Conservation (phyloP, 2,888 invertebrate species). For the Pachycephus smyrnensis region DNA sequence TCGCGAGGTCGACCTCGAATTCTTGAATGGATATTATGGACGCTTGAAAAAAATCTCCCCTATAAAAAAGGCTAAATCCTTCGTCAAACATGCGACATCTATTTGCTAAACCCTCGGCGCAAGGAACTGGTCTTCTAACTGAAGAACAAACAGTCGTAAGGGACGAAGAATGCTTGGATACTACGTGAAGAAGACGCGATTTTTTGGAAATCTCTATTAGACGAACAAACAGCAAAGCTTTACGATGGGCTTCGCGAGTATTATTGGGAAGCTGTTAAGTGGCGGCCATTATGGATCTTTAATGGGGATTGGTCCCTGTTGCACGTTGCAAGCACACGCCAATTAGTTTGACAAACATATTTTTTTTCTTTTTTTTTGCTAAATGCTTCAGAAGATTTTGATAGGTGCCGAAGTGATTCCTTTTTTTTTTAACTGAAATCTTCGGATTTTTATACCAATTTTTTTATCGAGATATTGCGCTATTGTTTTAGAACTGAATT, state of each 20-base stretch:
- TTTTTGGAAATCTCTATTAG: constrained; percentile 24
- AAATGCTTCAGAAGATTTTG: neutral
- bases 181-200: constrained; percentile 22
- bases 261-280: neutral
- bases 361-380: neutral
- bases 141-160: constrained; percentile 38
- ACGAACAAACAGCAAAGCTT: constrained; percentile 19
- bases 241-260: neutral
- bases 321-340: neutral
- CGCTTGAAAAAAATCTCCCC: constrained; percentile 38
- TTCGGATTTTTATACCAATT: neutral
- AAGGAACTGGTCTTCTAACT: constrained; percentile 46
- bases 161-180: constrained; percentile 24
- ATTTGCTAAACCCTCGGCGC: constrained; percentile 43
- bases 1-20: neutral
- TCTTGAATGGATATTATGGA: constrained; percentile 10
- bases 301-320: neutral
- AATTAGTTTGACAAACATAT: neutral
- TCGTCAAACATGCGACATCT: constrained; percentile 51
- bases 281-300: neutral
- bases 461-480: neutral
- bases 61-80: constrained; percentile 49
- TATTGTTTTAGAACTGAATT: neutral
- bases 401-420: neutral
- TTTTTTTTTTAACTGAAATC: neutral